Evolutionary conservation across 2,797 vertebrate genomes (phyloP).

Genomic region (Enteromius viviparus): DNA sequence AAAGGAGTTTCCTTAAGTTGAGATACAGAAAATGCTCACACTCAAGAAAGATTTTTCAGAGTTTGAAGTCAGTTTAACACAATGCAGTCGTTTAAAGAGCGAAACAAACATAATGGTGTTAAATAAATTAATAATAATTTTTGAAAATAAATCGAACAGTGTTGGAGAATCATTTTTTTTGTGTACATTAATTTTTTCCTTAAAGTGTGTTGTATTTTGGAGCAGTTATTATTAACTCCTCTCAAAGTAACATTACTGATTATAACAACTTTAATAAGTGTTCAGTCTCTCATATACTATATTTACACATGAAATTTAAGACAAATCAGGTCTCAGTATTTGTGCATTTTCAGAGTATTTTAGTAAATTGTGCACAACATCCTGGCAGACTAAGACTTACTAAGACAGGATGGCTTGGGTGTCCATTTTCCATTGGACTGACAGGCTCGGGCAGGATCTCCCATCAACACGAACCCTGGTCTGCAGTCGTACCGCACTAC

Average conservation of each 20-base stretch:
- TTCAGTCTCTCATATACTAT: background rate
- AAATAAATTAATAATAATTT: no score
- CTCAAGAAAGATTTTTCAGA: no score
- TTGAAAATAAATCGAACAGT: no score
- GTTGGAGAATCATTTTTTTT: no score
- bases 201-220: no score
- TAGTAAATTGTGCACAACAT: background rate
- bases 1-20: no score
- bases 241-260: background rate
- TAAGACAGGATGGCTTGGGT: conserved; percentile 78
- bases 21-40: no score
- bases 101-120: no score
- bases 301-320: background rate
- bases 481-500: conserved; percentile 82
- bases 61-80: no score
- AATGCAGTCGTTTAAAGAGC: no score
- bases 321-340: background rate
- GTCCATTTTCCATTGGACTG: conserved; percentile 80
- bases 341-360: background rate
- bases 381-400: conserved; percentile 72
- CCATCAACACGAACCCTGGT: conserved; percentile 80
- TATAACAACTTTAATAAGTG: background rate
- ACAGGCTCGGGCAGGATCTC: conserved; percentile 77
- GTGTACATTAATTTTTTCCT: no score
- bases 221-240: no score